phyloP scores from a whole-genome alignment of 2,888 invertebrate genomes.

The Eilema griseolum region DNA sequence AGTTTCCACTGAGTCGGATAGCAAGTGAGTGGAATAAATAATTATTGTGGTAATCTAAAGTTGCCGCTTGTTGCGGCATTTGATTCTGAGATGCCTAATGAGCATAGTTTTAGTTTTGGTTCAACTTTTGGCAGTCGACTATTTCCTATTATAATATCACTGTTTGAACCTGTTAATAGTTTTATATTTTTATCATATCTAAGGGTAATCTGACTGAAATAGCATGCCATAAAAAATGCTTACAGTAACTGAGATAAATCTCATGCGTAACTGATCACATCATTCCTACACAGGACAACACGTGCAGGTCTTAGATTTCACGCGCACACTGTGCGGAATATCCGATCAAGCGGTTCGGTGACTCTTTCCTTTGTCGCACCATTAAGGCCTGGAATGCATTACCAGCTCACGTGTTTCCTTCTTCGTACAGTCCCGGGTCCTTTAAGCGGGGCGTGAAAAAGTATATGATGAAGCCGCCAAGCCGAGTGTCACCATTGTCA shows the following conservation, averaged over 20 bases:
- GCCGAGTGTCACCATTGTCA: too few relatives aligned
- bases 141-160: not conserved
- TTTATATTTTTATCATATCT: not conserved
- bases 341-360: too few relatives aligned
- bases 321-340: too few relatives aligned
- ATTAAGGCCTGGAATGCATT: too few relatives aligned
- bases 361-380: too few relatives aligned
- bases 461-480: too few relatives aligned
- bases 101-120: conserved; percentile 74
- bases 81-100: conserved; percentile 74
- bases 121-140: conserved; percentile 50
- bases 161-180: not conserved
- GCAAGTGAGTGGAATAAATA: conserved; percentile 86
- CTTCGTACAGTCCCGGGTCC: too few relatives aligned
- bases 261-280: too few relatives aligned
- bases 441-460: too few relatives aligned
- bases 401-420: too few relatives aligned
- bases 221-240: not conserved
- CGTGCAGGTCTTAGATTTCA: too few relatives aligned
- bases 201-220: not conserved
- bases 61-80: conserved; percentile 67
- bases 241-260: not conserved
- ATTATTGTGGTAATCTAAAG: conserved; percentile 84
- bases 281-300: too few relatives aligned
- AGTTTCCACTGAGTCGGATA: conserved; percentile 76